A percentile compares a stretch with the other conserved stretches of the same genome.
These are phyloP conservation scores for Salvelinus sp. DNA, from an alignment of 2,113 vertebrate genomes.

Conservation along the genomic window DNA sequence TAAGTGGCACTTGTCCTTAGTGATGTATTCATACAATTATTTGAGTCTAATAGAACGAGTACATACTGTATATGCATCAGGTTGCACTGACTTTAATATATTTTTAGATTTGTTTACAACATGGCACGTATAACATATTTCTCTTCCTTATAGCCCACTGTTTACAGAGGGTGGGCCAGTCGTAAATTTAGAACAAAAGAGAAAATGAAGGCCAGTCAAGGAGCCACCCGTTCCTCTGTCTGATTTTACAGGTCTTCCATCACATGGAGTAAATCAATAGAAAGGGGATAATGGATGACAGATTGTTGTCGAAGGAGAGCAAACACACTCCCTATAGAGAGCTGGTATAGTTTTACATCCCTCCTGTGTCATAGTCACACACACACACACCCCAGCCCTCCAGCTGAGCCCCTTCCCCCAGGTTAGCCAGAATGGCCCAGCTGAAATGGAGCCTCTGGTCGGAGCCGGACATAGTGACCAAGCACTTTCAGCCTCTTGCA, in stretches of 20 bases:
- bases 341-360: constrained; percentile 5
- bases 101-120: too few species aligned
- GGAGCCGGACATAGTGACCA: constrained; percentile 5
- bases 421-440: not conserved
- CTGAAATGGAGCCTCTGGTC: constrained; percentile 15
- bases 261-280: constrained; percentile 32
- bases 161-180: too few species aligned
- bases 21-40: too few species aligned
- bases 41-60: too few species aligned
- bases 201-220: too few species aligned
- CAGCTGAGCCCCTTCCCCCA: not conserved
- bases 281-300: constrained; percentile 25
- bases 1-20: too few species aligned
- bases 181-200: too few species aligned
- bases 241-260: constrained; percentile 14
- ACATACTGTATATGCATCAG: too few species aligned
- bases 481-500: constrained; percentile 50
- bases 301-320: constrained; percentile 26
- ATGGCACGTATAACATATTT: too few species aligned
- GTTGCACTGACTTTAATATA: too few species aligned
- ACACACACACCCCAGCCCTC: not conserved
- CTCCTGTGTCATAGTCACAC: not conserved
- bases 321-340: not conserved
- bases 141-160: too few species aligned
- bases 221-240: too few species aligned